phyloP scores from a whole-genome alignment of 2,113 vertebrate species.

The Bagarius yarrelli region DNA sequence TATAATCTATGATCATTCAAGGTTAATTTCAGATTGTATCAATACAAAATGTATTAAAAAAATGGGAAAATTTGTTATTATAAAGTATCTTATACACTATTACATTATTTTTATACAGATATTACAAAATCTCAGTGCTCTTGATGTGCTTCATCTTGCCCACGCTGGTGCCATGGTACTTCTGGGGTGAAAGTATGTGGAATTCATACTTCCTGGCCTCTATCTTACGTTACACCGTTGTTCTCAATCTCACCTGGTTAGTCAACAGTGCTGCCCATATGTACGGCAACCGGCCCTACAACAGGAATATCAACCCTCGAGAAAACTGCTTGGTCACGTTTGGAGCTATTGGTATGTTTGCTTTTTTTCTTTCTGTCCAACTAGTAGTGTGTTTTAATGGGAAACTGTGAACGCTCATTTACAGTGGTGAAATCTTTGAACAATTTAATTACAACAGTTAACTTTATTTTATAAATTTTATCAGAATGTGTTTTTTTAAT shows the following conservation, averaged over 20 bases:
- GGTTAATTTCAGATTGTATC: background rate
- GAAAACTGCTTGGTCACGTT: slow-evolving; percentile 74
- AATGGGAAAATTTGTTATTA: background rate
- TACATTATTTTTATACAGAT: slow-evolving; percentile 63
- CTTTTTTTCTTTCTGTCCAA: background rate
- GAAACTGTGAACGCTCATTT: background rate
- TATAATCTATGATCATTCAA: background rate
- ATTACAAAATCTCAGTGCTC: slow-evolving; percentile 80
- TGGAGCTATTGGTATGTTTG: slow-evolving; percentile 72
- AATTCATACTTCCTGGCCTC: slow-evolving; percentile 79
- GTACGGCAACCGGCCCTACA: slow-evolving; percentile 77
- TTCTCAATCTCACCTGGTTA: slow-evolving; percentile 76
- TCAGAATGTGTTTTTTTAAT: background rate
- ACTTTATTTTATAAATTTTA: background rate
- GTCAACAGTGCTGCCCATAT: slow-evolving; percentile 79
- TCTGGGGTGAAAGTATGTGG: slow-evolving; percentile 78
- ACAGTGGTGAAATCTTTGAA: background rate
- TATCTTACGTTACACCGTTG: slow-evolving; percentile 75
- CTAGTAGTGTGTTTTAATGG: background rate
- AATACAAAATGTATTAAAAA: background rate
- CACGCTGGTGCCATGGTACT: slow-evolving; percentile 75
- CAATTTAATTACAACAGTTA: background rate
- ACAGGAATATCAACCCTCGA: slow-evolving; percentile 74
- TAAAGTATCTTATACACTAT: background rate
- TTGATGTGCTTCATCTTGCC: slow-evolving; percentile 83